Percentiles rank a stretch among this genome's conserved stretches.
These are phyloP conservation scores for Cetoscarus ocellatus DNA, from an alignment of 2,797 vertebrate species.

Conservation along the genomic window DNA sequence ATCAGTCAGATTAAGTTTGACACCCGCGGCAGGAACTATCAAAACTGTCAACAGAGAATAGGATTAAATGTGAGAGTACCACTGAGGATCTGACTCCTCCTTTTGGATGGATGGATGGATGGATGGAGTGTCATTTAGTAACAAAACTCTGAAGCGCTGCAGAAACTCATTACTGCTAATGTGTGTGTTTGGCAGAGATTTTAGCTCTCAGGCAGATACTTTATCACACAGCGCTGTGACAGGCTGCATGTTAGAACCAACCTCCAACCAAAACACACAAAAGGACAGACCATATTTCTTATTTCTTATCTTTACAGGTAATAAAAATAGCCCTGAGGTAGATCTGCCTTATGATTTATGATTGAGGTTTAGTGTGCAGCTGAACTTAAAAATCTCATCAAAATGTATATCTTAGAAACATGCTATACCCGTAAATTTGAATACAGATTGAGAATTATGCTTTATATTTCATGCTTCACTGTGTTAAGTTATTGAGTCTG, in stretches of 20 bases:
- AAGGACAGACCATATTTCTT: conserved; percentile 20
- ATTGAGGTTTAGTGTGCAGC: conserved; percentile 32
- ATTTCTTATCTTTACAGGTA: conserved; percentile 25
- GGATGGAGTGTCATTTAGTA: conserved; percentile 19
- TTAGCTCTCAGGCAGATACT: conserved; percentile 58
- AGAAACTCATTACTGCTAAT: conserved; percentile 62
- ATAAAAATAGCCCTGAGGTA: conserved; percentile 48
- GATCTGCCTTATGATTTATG: conserved; percentile 34
- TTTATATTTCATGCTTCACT: conserved; percentile 34
- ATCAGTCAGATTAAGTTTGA: conserved; percentile 10
- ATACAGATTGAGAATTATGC: conserved; percentile 30
- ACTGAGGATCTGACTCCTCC: conserved; percentile 19
- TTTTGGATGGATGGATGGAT: conserved; percentile 4
- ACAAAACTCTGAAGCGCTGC: conserved; percentile 40
- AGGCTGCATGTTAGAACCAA: conserved; percentile 66
- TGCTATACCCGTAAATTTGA: neutral
- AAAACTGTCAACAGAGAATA: neutral
- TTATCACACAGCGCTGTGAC: conserved; percentile 57
- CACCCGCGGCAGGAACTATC: conserved; percentile 9
- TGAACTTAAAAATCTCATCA: conserved; percentile 49
- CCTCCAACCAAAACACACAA: conserved; percentile 40
- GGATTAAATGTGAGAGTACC: conserved; percentile 15
- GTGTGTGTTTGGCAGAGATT: conserved; percentile 55
- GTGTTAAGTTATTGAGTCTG: conserved; percentile 37
- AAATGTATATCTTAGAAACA: conserved; percentile 29